Evolutionary conservation across 2,888 invertebrate genomes (phyloP), one percentile per base, ranked within the genome.

Genomic region (Metellina segmentata): DNA sequence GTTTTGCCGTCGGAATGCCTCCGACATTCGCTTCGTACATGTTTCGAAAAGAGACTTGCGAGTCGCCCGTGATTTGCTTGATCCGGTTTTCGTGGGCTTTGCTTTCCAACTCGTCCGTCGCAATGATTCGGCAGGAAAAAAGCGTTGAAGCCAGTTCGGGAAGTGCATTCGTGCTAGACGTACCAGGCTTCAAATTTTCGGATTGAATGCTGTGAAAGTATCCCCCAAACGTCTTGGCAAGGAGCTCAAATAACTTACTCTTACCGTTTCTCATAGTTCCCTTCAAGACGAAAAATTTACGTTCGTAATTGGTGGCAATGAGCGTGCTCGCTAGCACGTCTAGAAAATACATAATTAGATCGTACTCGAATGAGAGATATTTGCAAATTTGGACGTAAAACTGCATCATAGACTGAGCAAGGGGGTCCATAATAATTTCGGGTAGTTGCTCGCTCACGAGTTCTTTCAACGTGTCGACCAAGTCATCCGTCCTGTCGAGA

Each of bases 151-250:
- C n/a, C n/a, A n/a, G n/a, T n/a, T n/a, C n/a, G n/a, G n/a, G n/a
- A n/a, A n/a, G n/a, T n/a, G n/a, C n/a, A n/a, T n/a, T n/a, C n/a
- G n/a, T n/a, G n/a, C n/a, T n/a, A n/a, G n/a, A n/a, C n/a, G 69
- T 74, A 6, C 51, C 16, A 0, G 75, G n/a, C 49, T 69, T 74
- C 19, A 88, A 81, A 81, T 88, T 88, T 8, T 81, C 87, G 1
- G 87, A 81, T 53, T 81, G 82, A 75, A 89, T 89, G 16, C 49
- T 9, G 19, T 82, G 75, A 82, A 52, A 75, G 51, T 89, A 89
- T 0, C 89, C 74, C 1, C 89, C 89, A 52, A 89, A 89, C 1
- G 82, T 70, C 5, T 20, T 34, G 1, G 49, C 69, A 48, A 89
- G 6, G 1, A 89, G 20, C 70, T 89, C 82, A 51, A 89, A n/a